Evolutionary conservation across 2,797 vertebrate species (phyloP), one percentile per base, ranked within the genome.

Genomic region (Botia kubotai): DNA sequence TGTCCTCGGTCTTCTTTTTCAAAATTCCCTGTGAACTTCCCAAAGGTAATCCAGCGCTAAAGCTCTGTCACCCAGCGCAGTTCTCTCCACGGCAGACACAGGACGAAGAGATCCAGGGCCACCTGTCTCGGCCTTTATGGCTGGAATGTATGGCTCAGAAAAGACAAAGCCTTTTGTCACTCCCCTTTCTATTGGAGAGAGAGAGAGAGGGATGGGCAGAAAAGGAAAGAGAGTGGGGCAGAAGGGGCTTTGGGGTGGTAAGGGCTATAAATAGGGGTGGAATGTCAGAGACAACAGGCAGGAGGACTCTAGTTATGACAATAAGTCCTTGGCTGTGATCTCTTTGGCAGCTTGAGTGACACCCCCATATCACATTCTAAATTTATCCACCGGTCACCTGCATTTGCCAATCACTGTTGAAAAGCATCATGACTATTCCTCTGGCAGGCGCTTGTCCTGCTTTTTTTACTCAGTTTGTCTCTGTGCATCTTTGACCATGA

Each of bases 71-170:
- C 85, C 80, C 79, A 80, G 76, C n/a, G 52, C 72, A 79, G 71
- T 67, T 72, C 76, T 69, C 58, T 70, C 63, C 66, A 74, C 74
- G 62, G 74, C 87, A 86, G 81, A 87, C 77, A 83, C 82, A 85
- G 85, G 83, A 89, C 88, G 82, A 89, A 90, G 82, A 81, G 87
- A 82, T 74, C 65, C 75, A 77, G 77, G 72, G 82, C 76, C 72
- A 85, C 89, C 88, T 88, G 84, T 73, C 83, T 82, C 80, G 13
- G 83, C 66, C 90, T 92, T 91, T 91, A 91, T 88, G 86, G 89
- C 83, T 85, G 83, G 88, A 84, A 81, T 83, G 86, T 81, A 77
- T 76, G 72, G 60, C 86, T 87, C 89, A 92, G 90, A 91, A 87
- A 88, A 90, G 85, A 83, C 83, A 85, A 80, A 83, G 86, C 33